Base-by-base conservation (phyloP, 1,140 invertebrate species). In the Steinernema feltiae region DNA sequence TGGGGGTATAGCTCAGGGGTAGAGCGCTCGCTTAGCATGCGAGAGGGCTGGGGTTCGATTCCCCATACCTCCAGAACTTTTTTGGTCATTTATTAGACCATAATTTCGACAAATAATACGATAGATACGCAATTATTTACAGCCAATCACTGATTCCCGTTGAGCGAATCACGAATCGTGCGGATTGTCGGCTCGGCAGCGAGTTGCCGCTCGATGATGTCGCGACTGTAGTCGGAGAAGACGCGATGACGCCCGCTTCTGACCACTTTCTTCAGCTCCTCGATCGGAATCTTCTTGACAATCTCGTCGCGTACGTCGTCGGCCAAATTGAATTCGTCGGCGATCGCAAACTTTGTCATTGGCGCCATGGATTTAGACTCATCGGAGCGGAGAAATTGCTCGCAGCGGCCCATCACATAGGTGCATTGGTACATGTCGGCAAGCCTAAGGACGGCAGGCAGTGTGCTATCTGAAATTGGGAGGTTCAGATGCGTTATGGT, bases 351-450 rank as follows among this genome's bases (percentile, higher is more conserved):
- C 24, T 63, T 63, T 3, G 53, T 63, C 53, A 63, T 63, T 21
- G 53, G 53, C 12, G 53, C 15, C 53, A 63, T 63, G 53, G 15
- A 27, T 27, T 63, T 63, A 3, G 53, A 63, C 53, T 63, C 53
- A 21, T 63, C 53, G 2, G 53, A 63, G 53, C 53, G 53, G 12
- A 63, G 24, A 21, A 63, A 63, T 27, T 63, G 53, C 53, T 63
- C 53, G 24, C 53, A 63, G 53, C 53, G 53, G 24, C 7, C 7
- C 7, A 63, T 63, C 12, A 63, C 53, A 21, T 63, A 63, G 15
- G 53, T 63, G 53, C 53, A 63, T 21, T 63, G 53, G 53, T 63
- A 63, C 53, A 63, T 63, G 53, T 63, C 53, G 12, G 53, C 53
- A 15, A 63, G 53, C 3, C 53, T 7, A 7, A 63, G 7, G 53